Evolutionary conservation across 1,140 invertebrate genomes (phyloP), one percentile per base, ranked within the genome.

Genomic region (Spodoptera frugiperda): DNA sequence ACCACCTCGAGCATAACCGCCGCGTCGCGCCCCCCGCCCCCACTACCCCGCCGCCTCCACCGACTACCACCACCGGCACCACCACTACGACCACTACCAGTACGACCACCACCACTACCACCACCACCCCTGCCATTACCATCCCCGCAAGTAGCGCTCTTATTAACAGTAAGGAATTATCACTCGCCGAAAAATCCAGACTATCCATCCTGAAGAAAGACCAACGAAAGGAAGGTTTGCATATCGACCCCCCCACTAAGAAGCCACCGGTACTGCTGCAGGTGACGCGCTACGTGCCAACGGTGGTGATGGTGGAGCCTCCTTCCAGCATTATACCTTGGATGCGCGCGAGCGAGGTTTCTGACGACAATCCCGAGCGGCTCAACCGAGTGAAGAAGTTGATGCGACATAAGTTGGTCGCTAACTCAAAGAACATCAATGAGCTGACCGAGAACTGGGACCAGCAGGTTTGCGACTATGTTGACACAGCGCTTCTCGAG

Each of bases 371-470:
- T 0, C 89, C 90, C 4, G 84, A 82, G 30, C 78, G 81, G 0
- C 44, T 90, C 10, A 76, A 74, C 0, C 77, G 68, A 3, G 91
- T 89, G 10, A 91, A 89, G 67, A 81, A 71, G 2, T 78, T 93
- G 6, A 91, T 93, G 89, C 80, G 90, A 1, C 84, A 83, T 4
- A 90, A 91, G 49, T 77, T 93, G 44, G 78, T 93, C 0, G 77
- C 85, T 0, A 80, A 81, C 19, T 87, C 91, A 3, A 84, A 78
- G 10, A 87, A 78, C 59, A 87, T 92, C 30, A 81, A 87, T 6
- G 89, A 92, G 0, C 78, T 93, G 0, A 89, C 86, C 0, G 85
- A 93, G 15, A 87, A 93, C 44, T 92, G 91, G 91, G 90, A 92
- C 51, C 86, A 92, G 2, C 74, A 88, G 82, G 75, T 93, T 1